Evolutionary conservation across 1,140 invertebrate species (phyloP), one percentile per base, ranked within the genome.

Genomic region (Brachionus paranguensis): DNA sequence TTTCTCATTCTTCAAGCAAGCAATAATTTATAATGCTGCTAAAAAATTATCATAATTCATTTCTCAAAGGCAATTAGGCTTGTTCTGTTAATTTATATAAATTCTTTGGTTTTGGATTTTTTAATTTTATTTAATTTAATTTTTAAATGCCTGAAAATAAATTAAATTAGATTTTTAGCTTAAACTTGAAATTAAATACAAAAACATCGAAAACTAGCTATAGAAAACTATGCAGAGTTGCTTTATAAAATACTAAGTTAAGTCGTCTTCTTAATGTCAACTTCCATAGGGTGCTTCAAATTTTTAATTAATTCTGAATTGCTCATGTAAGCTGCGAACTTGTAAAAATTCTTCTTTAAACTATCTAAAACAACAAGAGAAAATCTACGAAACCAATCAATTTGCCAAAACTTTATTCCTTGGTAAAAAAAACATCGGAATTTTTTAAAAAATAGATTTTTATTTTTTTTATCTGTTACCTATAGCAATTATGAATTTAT

Each of bases 11-110:
- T 27, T 68, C 27, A 68, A 68, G 33, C 43, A 50, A 47, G 45
- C 72, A 76, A 29, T 50, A 50, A 27, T 27, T 60, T 50, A 76
- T 14, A 76, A 50, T 76, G 41, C 72, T 50, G 45, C 24, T 76
- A 33, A 11, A 24, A 50, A 76, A 76, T 76, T 76, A 76, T 76
- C 72, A 76, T 76, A 76, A 76, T 76, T 76, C 72, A 76, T 76
- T 76, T 50, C 72, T 76, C 43, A 50, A 27, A 76, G 43, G 43
- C 68, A 68, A 33, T 68, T 17, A 72, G 43, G 33, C 37, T 17
- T 43, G 3, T 72, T 72, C 17, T 10, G 20, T 72, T 43, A 68
- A 41, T 33, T 68, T 68, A 10, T 60, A 20, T 24, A 24, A 24
- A 60, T 8, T 53, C 17, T 53, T 53, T 17, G 47, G 17, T 53